Conservation (phyloP, 1,140 invertebrate genomes). For the Drosophila punjabiensis region DNA sequence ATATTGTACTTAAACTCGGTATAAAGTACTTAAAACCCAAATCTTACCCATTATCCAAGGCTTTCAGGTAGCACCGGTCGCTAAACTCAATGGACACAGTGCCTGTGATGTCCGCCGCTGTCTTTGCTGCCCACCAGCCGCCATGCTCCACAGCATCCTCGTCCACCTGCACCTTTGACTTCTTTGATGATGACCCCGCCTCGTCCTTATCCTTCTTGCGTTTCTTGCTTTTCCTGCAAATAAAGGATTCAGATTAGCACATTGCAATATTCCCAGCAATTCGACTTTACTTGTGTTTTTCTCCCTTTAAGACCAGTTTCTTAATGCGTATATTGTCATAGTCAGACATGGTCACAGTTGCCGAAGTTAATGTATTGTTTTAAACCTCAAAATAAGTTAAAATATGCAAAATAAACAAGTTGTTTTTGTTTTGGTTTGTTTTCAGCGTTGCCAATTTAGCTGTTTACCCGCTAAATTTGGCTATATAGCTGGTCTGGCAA, state of each 20-base stretch:
- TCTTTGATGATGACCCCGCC: conserved; percentile 79
- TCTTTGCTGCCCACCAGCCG: conserved; percentile 93
- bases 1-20: not conserved
- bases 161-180: conserved; percentile 87
- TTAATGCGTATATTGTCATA: conserved; percentile 89
- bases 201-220: conserved; percentile 90
- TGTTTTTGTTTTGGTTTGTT: conserved; percentile 24
- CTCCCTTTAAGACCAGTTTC: conserved; percentile 94
- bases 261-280: not conserved
- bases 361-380: not conserved
- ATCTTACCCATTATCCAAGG: conserved; percentile 94
- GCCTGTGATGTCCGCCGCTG: conserved; percentile 93
- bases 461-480: no score
- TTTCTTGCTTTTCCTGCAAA: conserved; percentile 84
- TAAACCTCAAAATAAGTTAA: no score
- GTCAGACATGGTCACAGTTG: conserved; percentile 84
- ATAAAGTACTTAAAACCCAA: not conserved
- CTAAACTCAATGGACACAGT: conserved; percentile 95
- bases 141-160: conserved; percentile 89
- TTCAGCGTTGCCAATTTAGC: not conserved
- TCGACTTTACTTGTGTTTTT: conserved; percentile 89
- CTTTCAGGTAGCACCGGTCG: conserved; percentile 92
- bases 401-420: not conserved
- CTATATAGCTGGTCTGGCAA: no score
- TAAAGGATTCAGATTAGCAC: conserved; percentile 4